These are phyloP conservation scores for Heliconius ismenius DNA, from an alignment of 2,888 invertebrate genomes.

Conservation along the genomic window DNA sequence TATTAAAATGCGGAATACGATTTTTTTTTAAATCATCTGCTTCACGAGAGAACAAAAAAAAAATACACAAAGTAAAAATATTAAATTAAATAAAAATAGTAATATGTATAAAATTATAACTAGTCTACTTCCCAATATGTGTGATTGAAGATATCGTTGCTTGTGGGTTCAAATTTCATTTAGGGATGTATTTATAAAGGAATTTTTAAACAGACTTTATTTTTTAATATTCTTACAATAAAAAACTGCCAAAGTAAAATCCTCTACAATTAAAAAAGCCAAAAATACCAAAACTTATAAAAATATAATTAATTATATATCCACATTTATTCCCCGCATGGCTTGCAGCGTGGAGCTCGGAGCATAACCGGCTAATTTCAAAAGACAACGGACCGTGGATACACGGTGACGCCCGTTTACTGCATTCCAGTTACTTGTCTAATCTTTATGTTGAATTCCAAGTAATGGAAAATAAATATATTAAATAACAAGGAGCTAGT, in stretches of 20 bases:
- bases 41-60: too few relatives aligned
- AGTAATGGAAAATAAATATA: neutral
- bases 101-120: too few relatives aligned
- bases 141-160: too few relatives aligned
- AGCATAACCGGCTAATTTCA: conserved; percentile 71
- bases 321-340: conserved; percentile 13
- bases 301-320: neutral
- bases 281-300: neutral
- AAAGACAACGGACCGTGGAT: conserved; percentile 65
- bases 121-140: too few relatives aligned
- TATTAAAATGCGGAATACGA: too few relatives aligned
- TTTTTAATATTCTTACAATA: too few relatives aligned
- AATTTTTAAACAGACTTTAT: too few relatives aligned
- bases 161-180: too few relatives aligned
- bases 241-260: neutral
- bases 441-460: neutral
- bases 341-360: conserved; percentile 40
- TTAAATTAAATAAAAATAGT: too few relatives aligned
- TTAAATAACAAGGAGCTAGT: neutral
- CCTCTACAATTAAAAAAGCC: neutral
- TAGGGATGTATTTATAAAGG: too few relatives aligned
- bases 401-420: conserved; percentile 16
- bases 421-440: conserved; percentile 1
- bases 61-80: too few relatives aligned
- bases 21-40: too few relatives aligned